These are phyloP conservation scores for Flabesymbios commensalis DNA, from an alignment of 2,888 invertebrate genomes.

Conservation along the genomic window DNA sequence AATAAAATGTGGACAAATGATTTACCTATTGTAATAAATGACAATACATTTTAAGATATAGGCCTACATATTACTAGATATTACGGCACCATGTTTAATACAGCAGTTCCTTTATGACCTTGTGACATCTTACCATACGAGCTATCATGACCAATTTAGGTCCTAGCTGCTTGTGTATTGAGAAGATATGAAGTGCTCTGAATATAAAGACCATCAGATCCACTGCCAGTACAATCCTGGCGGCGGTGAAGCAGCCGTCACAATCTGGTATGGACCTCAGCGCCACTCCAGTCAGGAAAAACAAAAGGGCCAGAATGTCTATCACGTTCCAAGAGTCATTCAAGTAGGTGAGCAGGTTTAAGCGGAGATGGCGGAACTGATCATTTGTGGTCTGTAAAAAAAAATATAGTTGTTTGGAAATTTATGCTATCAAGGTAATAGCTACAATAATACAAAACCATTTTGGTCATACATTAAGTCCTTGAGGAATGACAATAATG, in stretches of 20 bases:
- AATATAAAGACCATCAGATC: slow-evolving; percentile 59
- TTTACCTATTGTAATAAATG: no score
- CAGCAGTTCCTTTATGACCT: no score
- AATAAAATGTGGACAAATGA: no score
- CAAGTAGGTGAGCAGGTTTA: slow-evolving; percentile 52
- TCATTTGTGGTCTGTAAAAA: slow-evolving; percentile 25
- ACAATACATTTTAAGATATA: no score
- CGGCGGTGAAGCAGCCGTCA: slow-evolving; percentile 44
- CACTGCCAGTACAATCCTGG: slow-evolving; percentile 57
- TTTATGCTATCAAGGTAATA: no score
- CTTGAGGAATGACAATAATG: no score
- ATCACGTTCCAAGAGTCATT: slow-evolving; percentile 59
- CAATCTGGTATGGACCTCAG: slow-evolving; percentile 45
- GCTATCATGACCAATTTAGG: slow-evolving; percentile 61
- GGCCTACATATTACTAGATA: no score
- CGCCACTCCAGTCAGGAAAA: slow-evolving; percentile 52
- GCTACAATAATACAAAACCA: no score
- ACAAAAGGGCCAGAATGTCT: slow-evolving; percentile 49
- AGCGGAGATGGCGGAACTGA: slow-evolving; percentile 36
- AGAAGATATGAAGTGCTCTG: slow-evolving; percentile 58
- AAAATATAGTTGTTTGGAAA: no score
- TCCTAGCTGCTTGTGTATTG: slow-evolving; percentile 56
- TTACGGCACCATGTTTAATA: no score
- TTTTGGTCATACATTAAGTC: no score
- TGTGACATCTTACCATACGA: slow-evolving; percentile 53